Evolutionary conservation across 2,113 vertebrate species (phyloP).

Genomic region (Melozone crissalis): DNA sequence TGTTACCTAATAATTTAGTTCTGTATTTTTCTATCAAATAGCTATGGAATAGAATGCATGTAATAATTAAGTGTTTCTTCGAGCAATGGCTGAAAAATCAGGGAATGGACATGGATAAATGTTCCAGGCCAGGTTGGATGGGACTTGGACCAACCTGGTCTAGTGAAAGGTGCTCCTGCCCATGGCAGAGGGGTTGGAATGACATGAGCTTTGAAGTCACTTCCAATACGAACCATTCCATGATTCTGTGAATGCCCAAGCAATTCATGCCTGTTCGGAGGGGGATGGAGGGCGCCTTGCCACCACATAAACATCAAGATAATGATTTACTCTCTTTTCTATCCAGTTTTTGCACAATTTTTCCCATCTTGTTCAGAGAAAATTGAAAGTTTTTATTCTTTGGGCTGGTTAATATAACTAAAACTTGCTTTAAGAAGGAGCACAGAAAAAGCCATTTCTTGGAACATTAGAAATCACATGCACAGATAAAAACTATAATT

Average conservation of each 20-base stretch:
- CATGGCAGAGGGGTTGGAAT: background rate
- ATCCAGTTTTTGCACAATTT: background rate
- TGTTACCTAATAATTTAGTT: background rate
- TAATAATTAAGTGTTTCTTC: background rate
- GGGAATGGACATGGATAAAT: background rate
- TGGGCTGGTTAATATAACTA: background rate
- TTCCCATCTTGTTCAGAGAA: fast-evolving
- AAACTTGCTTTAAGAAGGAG: background rate
- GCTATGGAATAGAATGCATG: background rate
- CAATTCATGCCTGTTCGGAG: background rate
- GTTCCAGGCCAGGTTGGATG: fast-evolving
- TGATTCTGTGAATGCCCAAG: background rate
- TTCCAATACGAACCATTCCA: background rate
- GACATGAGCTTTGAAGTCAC: background rate
- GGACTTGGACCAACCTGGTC: background rate
- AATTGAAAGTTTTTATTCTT: background rate
- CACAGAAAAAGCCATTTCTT: background rate
- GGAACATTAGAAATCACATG: background rate
- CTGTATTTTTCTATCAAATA: background rate
- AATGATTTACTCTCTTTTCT: background rate
- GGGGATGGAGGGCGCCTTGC: fast-evolving
- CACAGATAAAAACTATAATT: background rate
- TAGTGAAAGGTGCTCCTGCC: background rate
- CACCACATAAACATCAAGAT: background rate
- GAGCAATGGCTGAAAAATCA: background rate